Percentiles rank a stretch among this genome's conserved stretches.
Conservation (phyloP, 2,797 vertebrate species). For the Adelosebastes latens region DNA sequence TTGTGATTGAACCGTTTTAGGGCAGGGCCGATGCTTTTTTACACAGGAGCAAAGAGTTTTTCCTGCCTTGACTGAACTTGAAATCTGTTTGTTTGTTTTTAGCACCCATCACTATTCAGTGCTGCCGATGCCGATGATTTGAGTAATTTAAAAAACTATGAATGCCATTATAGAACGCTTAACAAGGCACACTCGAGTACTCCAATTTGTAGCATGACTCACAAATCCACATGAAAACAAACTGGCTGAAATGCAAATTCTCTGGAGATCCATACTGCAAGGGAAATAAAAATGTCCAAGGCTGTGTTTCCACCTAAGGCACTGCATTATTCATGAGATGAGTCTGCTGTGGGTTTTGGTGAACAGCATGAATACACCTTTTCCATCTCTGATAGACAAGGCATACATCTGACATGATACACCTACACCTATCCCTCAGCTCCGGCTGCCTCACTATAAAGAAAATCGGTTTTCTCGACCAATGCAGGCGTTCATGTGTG, state of each 20-base stretch:
- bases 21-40: neutral
- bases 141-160: neutral
- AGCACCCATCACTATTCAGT: neutral
- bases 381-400: slow-evolving; percentile 54
- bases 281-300: slow-evolving; percentile 58
- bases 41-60: neutral
- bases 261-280: slow-evolving; percentile 42
- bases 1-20: slow-evolving; percentile 22
- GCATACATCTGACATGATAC: slow-evolving; percentile 68
- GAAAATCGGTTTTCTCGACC: slow-evolving; percentile 26
- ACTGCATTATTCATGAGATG: slow-evolving; percentile 76
- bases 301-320: slow-evolving; percentile 73
- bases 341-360: slow-evolving; percentile 65
- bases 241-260: slow-evolving; percentile 64
- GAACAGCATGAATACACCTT: slow-evolving; percentile 68
- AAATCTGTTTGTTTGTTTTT: neutral
- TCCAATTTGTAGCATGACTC: slow-evolving; percentile 33
- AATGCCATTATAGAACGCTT: neutral
- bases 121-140: neutral
- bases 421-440: slow-evolving; percentile 44
- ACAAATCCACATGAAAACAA: slow-evolving; percentile 53
- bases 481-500: slow-evolving; percentile 7
- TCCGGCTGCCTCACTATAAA: slow-evolving; percentile 12
- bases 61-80: neutral
- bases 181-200: slow-evolving; percentile 5